Base-by-base conservation (phyloP, 2,113 vertebrate genomes). In the Sylvicapra grimmia region DNA sequence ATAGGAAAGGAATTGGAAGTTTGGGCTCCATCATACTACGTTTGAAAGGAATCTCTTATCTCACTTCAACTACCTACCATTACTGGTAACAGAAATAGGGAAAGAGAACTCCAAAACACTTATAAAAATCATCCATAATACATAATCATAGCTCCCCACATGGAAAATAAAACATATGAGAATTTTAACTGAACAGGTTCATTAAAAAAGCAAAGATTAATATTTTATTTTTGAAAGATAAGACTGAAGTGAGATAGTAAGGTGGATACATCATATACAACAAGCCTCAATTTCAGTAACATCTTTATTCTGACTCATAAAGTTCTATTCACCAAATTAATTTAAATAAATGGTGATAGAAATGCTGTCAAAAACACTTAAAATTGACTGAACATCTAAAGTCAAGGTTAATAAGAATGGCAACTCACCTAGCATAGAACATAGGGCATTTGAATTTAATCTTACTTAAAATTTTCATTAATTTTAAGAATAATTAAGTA, bases 301-400 rank as follows among this genome's bases (percentile, higher is more conserved):
- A 96, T 86, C 4, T 92, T 93, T 87, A 92, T 86, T 79, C 36
- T 84, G 51, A 96, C 13, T 89, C 86, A 90, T 53, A 92, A 96
- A 94, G 82, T 88, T 92, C 54, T 79, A 85, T 4, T 96, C 51
- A 51, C 8, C 15, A 56, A 90, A 88, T 90, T 96, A 92, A 92
- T 59, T 93, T 94, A 86, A 97, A 97, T 86, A 93, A 80, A 59
- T 25, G 84, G 29, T 40, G 75, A 59, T 29, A 53, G 33, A 97
- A 93, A 93, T 68, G 9, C 49, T 83, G 80, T 56, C 25, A 87
- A 84, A 92, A 87, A 44, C 33, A 87, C 19, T 75, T 61, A 79
- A 86, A 63, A 88, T 15, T 59, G 23, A 75, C 63, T 89, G 25
- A 77, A 86, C 31, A 86, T 51, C 54, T 40, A 40, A 40, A 40